Evolutionary conservation across 2,888 invertebrate species (phyloP), one percentile per base, ranked within the genome.

Genomic region (Rotaria socialis): DNA sequence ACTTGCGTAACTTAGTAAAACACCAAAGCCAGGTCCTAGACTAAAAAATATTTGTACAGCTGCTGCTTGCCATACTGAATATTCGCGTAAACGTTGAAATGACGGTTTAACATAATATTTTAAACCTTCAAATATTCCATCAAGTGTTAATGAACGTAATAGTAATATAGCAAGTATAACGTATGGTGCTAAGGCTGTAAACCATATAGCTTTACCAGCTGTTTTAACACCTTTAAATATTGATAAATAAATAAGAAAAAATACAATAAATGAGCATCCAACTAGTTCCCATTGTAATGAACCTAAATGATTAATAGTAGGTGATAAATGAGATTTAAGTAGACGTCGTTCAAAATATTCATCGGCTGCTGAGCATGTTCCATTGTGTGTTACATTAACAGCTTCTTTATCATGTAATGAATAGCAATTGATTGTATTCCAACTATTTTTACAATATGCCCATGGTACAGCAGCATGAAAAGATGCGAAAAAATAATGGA

Each of bases 11-110:
- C 96, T 96, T 85, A 96, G 91, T 4, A 96, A 93, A 0, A 96
- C 96, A 41, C 96, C 96, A 90, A 96, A 96, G 3, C 96, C 96
- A 0, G 96, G 96, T n/a, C 96, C 96, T 85, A 96, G 92, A 0
- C 96, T 96, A 92, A 96, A 96, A 92, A 96, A 96, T 89, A 96
- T 96, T 91, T 96, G 96, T 4, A 96, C 95, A 0, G 96, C 96
- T 0, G 96, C 96, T 90, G 96, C 80, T 74, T 85, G 84, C 85
- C 86, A 86, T 19, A 85, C 85, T 19, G 85, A 56, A 52, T 80
- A 75, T 58, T 86, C 85, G 14, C 47, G 43, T 52, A 86, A 92
- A 90, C 95, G 95, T 89, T 94, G 94, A 95, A 96, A 96, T 47
- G 89, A 87, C 0, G 96, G 96, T 22, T 94, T 95, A 86, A 96